Percentiles rank a stretch among this genome's conserved stretches.
Evolutionary conservation across 2,113 vertebrate species (phyloP).

Genomic region (Caranx ignobilis): DNA sequence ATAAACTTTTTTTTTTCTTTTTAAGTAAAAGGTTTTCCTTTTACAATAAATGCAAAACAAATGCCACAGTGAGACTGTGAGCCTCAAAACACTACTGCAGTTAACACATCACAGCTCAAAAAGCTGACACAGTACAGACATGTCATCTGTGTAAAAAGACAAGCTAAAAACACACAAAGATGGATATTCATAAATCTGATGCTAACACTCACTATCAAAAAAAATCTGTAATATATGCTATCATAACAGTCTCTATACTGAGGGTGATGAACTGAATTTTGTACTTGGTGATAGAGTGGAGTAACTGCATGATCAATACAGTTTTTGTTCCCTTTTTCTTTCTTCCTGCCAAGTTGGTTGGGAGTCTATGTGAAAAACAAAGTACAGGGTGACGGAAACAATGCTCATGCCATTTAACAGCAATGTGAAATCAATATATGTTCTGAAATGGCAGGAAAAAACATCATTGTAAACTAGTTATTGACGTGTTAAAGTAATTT

Average conservation of each 20-base stretch:
- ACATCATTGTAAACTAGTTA: constrained; percentile 86
- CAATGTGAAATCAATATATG: constrained; percentile 86
- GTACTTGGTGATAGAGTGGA: constrained; percentile 13
- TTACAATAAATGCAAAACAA: not conserved
- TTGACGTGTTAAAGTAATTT: constrained; percentile 87
- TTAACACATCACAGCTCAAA: constrained; percentile 4
- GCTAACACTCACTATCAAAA: not conserved
- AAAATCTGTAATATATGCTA: not conserved
- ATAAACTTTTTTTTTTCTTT: not conserved
- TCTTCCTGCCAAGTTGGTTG: constrained; percentile 45
- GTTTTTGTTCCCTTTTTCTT: constrained; percentile 4
- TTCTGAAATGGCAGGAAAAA: constrained; percentile 82
- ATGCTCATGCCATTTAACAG: constrained; percentile 78
- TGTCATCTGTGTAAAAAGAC: not conserved
- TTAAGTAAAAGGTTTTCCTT: not conserved
- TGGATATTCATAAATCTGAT: constrained; percentile 4
- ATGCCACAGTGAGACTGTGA: not conserved
- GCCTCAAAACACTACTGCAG: not conserved
- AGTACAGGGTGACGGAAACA: constrained; percentile 64
- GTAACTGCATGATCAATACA: constrained; percentile 45
- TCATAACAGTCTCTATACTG: not conserved
- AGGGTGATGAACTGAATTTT: constrained; percentile 20
- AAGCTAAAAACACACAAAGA: not conserved
- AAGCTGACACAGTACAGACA: not conserved
- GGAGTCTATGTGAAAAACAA: constrained; percentile 64